Evolutionary conservation across 2,113 vertebrate genomes (phyloP).

Genomic region (Lontra canadensis): DNA sequence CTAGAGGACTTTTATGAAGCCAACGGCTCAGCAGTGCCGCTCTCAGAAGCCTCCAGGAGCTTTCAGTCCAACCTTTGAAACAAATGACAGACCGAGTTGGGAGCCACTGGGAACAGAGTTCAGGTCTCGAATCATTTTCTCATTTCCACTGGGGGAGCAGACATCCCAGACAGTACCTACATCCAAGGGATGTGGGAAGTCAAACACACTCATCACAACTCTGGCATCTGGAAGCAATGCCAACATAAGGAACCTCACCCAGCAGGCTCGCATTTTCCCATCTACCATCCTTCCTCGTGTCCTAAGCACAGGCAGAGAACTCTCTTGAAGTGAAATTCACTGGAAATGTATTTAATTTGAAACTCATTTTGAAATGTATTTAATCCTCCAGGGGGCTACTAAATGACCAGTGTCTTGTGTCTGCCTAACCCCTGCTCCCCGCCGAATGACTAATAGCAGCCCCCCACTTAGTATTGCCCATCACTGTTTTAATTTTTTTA

Average conservation of each 20-base stretch:
- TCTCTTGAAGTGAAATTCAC: conserved; percentile 22
- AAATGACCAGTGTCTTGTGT: conserved; percentile 13
- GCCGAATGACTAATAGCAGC: neutral
- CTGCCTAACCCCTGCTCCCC: neutral
- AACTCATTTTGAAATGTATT: conserved; percentile 62
- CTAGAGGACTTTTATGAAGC: neutral
- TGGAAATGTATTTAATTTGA: conserved; percentile 62
- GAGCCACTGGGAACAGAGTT: neutral
- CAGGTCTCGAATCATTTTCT: neutral
- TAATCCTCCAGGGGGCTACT: conserved; percentile 35
- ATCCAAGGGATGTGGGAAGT: neutral
- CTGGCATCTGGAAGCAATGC: neutral
- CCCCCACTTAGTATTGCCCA: neutral
- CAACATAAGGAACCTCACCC: neutral
- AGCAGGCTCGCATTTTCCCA: neutral
- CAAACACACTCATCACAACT: neutral
- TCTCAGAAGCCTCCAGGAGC: neutral
- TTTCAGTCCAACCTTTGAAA: neutral
- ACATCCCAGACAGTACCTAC: neutral
- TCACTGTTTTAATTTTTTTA: neutral
- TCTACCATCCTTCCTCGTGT: neutral
- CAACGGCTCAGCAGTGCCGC: neutral
- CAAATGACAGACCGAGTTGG: neutral
- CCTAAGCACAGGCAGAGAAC: neutral
- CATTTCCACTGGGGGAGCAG: conserved; percentile 2